Evolutionary conservation across 64 coral and sea anemone species (phyloP).

Genomic region (Cladopsammia gracilis): DNA sequence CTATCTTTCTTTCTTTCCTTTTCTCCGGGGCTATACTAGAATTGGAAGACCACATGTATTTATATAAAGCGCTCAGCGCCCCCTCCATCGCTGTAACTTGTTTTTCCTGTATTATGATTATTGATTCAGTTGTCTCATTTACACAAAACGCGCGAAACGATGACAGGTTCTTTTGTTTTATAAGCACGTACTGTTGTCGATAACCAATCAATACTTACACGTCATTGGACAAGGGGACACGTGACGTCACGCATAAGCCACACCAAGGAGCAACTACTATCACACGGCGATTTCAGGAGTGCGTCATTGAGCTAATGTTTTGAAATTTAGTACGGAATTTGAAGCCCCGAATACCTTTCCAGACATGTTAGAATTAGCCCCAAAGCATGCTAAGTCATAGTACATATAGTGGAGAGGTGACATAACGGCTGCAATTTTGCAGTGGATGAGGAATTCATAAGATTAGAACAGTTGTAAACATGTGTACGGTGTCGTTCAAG

Average conservation of each 20-base stretch:
- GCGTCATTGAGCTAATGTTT: constrained; percentile 35
- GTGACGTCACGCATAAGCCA: constrained; percentile 40
- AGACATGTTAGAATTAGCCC: constrained; percentile 41
- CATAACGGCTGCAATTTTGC: background rate
- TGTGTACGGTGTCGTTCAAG: background rate
- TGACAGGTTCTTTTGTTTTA: constrained; percentile 43
- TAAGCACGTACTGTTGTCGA: constrained; percentile 33
- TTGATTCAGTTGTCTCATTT: constrained; percentile 38
- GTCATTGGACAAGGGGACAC: constrained; percentile 2
- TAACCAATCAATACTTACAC: constrained; percentile 30
- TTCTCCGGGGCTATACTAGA: too few species aligned
- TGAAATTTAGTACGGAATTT: constrained; percentile 27
- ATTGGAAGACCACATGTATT: too few species aligned
- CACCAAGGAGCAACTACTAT: constrained; percentile 45
- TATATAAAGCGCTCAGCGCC: too few species aligned
- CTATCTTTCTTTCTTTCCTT: too few species aligned
- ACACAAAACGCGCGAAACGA: constrained; percentile 36
- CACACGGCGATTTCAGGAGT: constrained; percentile 9
- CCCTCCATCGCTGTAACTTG: background rate
- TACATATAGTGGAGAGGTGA: constrained; percentile 17
- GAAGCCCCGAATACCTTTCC: background rate
- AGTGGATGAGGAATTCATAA: background rate
- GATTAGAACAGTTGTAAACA: constrained; percentile 1
- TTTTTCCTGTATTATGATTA: constrained; percentile 1
- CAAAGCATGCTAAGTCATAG: constrained; percentile 22